These are phyloP conservation scores for Coryphaenoides rupestris DNA, from an alignment of 2,113 vertebrate genomes.

Conservation along the genomic window DNA sequence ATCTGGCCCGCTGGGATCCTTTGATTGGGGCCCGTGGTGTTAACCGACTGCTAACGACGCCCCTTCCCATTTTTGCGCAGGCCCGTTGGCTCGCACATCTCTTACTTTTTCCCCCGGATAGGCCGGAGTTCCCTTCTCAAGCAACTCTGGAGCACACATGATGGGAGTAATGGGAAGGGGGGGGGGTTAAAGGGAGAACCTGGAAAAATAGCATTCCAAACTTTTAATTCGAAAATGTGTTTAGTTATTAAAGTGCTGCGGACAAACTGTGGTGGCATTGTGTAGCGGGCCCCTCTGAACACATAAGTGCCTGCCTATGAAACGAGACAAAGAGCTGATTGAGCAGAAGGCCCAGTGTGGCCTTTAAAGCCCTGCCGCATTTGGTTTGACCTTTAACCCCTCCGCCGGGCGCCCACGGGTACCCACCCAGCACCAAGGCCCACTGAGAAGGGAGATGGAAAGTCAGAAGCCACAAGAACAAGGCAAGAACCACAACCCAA, in stretches of 20 bases:
- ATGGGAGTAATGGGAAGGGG: constrained; percentile 13
- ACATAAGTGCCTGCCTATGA: constrained; percentile 51
- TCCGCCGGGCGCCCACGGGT: constrained; percentile 45
- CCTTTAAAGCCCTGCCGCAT: constrained; percentile 56
- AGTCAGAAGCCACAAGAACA: constrained; percentile 14
- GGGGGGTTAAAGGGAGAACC: constrained; percentile 7
- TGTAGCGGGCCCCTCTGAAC: constrained; percentile 52
- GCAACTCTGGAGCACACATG: constrained; percentile 23
- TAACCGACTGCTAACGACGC: constrained; percentile 49
- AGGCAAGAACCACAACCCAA: constrained; percentile 20
- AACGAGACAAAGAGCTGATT: constrained; percentile 75
- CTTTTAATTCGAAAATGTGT: constrained; percentile 66
- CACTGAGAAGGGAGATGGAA: constrained; percentile 4
- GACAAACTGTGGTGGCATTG: constrained; percentile 74
- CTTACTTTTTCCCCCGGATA: constrained; percentile 39
- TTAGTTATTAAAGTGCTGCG: constrained; percentile 56
- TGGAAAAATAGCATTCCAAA: constrained; percentile 60
- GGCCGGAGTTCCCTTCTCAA: constrained; percentile 40
- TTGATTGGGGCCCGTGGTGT: constrained; percentile 50
- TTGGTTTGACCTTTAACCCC: constrained; percentile 64
- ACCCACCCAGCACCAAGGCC: constrained; percentile 18
- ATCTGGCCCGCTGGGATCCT: constrained; percentile 33
- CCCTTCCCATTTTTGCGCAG: constrained; percentile 21
- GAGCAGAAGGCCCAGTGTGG: constrained; percentile 50
- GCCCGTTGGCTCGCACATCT: constrained; percentile 26